Base-by-base conservation (phyloP, 2,113 vertebrate species). In the Sinosuthora webbiana region DNA sequence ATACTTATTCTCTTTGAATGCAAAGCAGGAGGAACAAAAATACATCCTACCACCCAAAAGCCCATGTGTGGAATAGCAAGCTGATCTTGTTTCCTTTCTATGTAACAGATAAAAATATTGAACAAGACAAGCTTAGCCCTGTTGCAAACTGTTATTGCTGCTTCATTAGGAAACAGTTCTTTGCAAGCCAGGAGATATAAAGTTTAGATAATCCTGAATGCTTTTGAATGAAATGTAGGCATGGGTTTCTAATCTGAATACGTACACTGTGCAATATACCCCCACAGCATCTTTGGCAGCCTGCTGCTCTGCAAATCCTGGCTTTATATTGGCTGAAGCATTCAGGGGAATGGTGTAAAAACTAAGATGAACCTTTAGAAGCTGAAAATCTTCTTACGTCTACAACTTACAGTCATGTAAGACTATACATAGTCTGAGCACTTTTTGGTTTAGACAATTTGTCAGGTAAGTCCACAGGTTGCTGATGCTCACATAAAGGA, bases 141-240 rank as follows among this genome's bases (percentile, higher is more conserved):
- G 78, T 50, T 90, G 52, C 74, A 90, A 50, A 59, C 53, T 68
- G 77, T 33, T 93, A 50, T 41, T 86, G 53, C 64, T 82, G 35
- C 55, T 94, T 97, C 56, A 67, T 93, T 93, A 96, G 83, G 65
- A 91, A 97, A 78, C 25, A 22, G 23, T 88, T 90, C 47, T 82
- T 91, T 55, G 24, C 59, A 90, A 95, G 50, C 39, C 35, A 55
- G 31, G 53, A 70, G 67, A 87, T 33, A 60, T 33, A 88, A 95
- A 92, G 57, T 91, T 93, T 86, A 63, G 76, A 91, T 94, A 97
- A 96, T 96, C 84, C 76, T 68, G 39, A 87, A 60, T 92, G 67
- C 65, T 90, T 95, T 76, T 96, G 95, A 98, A 97, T 96, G 80
- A 97, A 96, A 94, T 53, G 31, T 55, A 64, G 75, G 42, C 68